Evolutionary conservation across 2,797 vertebrate species (phyloP).

Genomic region (Bucorvus abyssinicus): DNA sequence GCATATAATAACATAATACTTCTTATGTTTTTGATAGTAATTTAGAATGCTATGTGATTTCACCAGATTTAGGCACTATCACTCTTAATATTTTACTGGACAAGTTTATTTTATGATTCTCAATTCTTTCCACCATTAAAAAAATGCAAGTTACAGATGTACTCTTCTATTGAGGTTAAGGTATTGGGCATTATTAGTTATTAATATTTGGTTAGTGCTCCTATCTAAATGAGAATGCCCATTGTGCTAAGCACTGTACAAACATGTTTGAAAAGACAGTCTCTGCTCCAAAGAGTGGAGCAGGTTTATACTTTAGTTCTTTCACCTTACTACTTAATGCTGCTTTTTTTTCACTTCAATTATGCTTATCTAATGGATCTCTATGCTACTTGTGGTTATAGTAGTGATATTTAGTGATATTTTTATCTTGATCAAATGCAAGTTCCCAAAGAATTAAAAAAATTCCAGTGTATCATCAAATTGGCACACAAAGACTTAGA

Average conservation of each 20-base stretch:
- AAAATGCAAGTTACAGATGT: background rate
- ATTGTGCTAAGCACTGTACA: background rate
- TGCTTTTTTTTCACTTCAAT: background rate
- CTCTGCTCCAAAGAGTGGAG: background rate
- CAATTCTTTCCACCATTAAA: background rate
- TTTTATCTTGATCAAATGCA: background rate
- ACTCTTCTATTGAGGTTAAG: background rate
- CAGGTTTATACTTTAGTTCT: background rate
- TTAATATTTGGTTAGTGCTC: background rate
- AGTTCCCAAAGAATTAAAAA: background rate
- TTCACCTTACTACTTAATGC: background rate
- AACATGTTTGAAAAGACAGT: background rate
- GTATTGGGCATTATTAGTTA: background rate
- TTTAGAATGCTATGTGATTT: background rate
- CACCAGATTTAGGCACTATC: background rate
- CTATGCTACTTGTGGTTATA: fast-evolving
- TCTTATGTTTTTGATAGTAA: background rate
- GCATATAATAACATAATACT: background rate
- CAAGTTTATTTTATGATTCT: background rate
- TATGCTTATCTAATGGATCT: background rate
- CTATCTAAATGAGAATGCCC: background rate
- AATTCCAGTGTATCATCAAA: background rate
- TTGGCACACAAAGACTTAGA: background rate
- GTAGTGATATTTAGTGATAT: background rate
- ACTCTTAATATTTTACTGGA: background rate